Conservation (phyloP, 2,113 vertebrate genomes). For the Parus major region DNA sequence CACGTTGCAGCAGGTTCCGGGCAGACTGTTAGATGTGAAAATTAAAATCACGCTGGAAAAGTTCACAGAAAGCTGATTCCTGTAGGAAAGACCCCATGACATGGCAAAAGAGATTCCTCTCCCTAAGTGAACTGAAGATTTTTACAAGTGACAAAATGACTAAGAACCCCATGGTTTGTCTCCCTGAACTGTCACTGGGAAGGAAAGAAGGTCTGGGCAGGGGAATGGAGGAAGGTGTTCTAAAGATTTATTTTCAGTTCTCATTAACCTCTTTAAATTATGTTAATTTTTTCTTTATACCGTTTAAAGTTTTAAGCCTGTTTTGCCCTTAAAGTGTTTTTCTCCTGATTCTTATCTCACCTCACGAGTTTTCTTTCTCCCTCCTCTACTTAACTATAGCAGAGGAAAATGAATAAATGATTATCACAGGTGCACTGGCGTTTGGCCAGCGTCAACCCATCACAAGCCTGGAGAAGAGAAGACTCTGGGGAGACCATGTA, state of each 20-base stretch:
- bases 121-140: not conserved
- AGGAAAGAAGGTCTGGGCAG: not conserved
- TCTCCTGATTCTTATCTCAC: not conserved
- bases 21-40: not conserved
- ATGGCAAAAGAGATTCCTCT: not conserved
- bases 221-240: not conserved
- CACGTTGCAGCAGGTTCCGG: not conserved
- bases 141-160: not conserved
- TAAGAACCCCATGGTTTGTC: not conserved
- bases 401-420: not conserved
- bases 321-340: not conserved
- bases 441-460: not conserved
- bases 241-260: not conserved
- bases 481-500: not conserved
- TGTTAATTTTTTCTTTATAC: not conserved
- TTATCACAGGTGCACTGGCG: not conserved
- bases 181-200: accelerated
- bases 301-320: not conserved
- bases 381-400: not conserved
- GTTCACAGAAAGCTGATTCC: not conserved
- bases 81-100: not conserved
- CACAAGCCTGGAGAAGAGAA: not conserved
- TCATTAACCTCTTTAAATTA: no score
- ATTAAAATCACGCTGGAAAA: not conserved
- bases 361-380: not conserved